Evolutionary conservation across 2,113 vertebrate species (phyloP), one percentile per base, ranked within the genome.

Genomic region (Xyliphius kryptos): DNA sequence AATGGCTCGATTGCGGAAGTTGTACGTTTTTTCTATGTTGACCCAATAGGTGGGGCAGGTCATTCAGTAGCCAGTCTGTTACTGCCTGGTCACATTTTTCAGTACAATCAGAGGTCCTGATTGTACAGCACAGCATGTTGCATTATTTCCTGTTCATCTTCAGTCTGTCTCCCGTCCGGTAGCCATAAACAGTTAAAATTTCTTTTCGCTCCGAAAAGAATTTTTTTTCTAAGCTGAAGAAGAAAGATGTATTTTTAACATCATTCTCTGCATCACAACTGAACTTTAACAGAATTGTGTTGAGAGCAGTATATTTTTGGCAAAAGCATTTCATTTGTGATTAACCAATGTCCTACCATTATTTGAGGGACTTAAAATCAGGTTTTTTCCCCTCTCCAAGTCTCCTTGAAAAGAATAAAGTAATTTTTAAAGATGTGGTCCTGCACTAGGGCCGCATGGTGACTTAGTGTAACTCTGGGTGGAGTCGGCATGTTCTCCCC

Each of bases 221-320:
- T 6, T 3, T 26, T 26, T 26, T 26, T 6, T 26, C 22, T 26
- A 26, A 26, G 22, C 22, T 26, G 22, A 26, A 26, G 22, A 26
- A 26, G 6, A 26, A 26, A 3, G 22, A 26, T 3, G 22, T 26
- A 3, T 41, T 41, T 13, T 41, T 13, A 41, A 10, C 13, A 41
- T 2, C 40, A 41, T 9, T 10, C 9, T 26, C 22, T 26, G 3
- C 22, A 26, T 6, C 22, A 26, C 22, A 26, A 8, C 40, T 9
- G 9, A 13, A 41, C 9, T 41, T 41, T 21, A 11, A 5, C 2
- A 12, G 2, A 51, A 11, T 32, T 6, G 58, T 48, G 48, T 56
- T 48, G 14, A 55, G 14, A 48, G 51, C 51, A 47, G 32, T 20
- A 21, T 67, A 22, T 61, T 61, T 10, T 56, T 26, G 22, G 26